These are phyloP conservation scores for Perdita meconis DNA, from an alignment of 2,888 invertebrate genomes.

Conservation along the genomic window DNA sequence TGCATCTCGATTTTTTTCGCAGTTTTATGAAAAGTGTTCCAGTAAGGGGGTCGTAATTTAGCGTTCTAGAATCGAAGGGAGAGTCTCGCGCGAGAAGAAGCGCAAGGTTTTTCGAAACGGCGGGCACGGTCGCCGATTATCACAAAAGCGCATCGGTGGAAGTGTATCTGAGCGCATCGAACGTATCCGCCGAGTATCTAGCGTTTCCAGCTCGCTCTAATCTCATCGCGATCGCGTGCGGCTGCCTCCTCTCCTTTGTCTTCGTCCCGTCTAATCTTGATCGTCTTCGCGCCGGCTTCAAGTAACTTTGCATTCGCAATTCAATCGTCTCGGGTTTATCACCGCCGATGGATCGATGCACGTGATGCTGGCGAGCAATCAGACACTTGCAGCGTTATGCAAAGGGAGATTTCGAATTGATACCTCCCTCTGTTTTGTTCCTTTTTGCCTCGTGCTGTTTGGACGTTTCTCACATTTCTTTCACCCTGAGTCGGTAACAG, in stretches of 20 bases:
- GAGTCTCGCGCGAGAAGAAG: conserved; percentile 24
- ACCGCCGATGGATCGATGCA: conserved; percentile 4
- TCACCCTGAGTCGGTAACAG: too few species aligned
- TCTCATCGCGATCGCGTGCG: conserved; percentile 26
- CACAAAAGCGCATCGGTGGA: conserved; percentile 49
- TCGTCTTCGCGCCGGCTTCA: conserved; percentile 36
- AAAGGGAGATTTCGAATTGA: neutral
- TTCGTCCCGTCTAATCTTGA: conserved; percentile 50
- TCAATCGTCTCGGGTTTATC: conserved; percentile 44
- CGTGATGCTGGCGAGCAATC: conserved; percentile 8
- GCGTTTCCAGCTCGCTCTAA: conserved; percentile 36
- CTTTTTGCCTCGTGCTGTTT: neutral
- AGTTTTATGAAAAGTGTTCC: too few species aligned
- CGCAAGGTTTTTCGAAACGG: conserved; percentile 38
- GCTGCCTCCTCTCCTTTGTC: conserved; percentile 47
- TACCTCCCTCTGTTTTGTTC: neutral
- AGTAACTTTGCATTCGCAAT: conserved; percentile 41
- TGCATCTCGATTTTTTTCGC: too few species aligned
- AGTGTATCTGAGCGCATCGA: conserved; percentile 42
- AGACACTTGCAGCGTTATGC: neutral
- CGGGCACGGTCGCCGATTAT: conserved; percentile 36
- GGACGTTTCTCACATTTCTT: too few species aligned
- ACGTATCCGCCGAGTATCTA: conserved; percentile 39
- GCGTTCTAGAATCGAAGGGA: conserved; percentile 1
- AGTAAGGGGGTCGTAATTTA: conserved; percentile 14